A percentile compares a stretch with the other conserved stretches of the same genome.
These are phyloP conservation scores for Ophion costatus DNA, from an alignment of 2,888 invertebrate species.

Conservation along the genomic window DNA sequence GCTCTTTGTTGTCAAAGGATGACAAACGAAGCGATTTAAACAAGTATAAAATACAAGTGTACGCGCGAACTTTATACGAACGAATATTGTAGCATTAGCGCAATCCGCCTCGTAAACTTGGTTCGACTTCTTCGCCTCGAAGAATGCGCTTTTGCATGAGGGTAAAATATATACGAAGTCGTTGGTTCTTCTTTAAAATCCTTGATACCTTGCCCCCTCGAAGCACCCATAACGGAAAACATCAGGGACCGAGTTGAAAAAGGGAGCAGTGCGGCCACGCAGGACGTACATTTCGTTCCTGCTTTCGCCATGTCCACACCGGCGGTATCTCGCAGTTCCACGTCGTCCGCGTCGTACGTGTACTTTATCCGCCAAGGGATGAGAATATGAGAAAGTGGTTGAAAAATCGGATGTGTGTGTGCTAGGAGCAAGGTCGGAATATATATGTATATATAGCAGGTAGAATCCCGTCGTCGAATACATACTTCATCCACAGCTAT, in stretches of 20 bases:
- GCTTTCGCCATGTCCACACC: slow-evolving; percentile 41
- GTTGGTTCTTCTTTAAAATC: slow-evolving; percentile 52
- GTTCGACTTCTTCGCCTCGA: neutral
- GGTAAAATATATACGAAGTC: slow-evolving; percentile 12
- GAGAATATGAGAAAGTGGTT: slow-evolving; percentile 42
- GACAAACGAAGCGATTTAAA: neutral
- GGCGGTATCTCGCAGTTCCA: slow-evolving; percentile 47
- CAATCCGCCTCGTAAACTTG: neutral
- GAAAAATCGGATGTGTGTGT: slow-evolving; percentile 4
- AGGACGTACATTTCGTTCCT: slow-evolving; percentile 53
- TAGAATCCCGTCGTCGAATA: slow-evolving; percentile 69
- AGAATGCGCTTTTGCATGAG: neutral
- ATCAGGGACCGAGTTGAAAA: slow-evolving; percentile 38
- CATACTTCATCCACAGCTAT: slow-evolving; percentile 70
- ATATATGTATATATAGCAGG: slow-evolving; percentile 13
- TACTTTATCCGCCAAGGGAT: slow-evolving; percentile 52
- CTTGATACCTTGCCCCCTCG: slow-evolving; percentile 52
- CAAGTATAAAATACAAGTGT: neutral
- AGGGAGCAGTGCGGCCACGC: neutral
- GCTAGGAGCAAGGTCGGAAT: slow-evolving; percentile 11
- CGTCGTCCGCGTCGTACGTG: slow-evolving; percentile 49
- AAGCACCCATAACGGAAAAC: slow-evolving; percentile 26
- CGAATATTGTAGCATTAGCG: neutral
- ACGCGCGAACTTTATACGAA: neutral
- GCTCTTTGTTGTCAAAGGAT: neutral